Evolutionary conservation across 2,797 vertebrate species (phyloP), one percentile per base, ranked within the genome.

Genomic region (Acipenser ruthenus): DNA sequence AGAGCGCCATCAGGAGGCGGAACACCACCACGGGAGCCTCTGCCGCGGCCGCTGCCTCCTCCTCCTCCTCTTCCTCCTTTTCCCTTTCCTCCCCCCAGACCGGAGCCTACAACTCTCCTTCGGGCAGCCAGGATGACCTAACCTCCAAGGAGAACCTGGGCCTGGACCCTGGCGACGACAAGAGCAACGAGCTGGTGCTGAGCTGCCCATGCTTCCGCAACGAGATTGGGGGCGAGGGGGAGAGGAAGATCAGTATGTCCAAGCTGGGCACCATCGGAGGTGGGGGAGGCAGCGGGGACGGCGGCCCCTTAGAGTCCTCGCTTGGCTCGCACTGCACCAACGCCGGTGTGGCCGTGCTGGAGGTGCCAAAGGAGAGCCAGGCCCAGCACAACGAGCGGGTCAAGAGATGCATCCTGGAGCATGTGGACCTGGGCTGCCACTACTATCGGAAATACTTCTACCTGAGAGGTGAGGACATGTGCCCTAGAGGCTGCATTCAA

Each of bases 151-250:
- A 95, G 72, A 94, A 86, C 78, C 92, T 93, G 12, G 73, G 90
- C 69, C 84, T 93, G 81, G 95, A 97, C 82, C 93, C 96, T 11
- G 86, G 88, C 2, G 94, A 97, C 0, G 93, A 96, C 74, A 95
- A 94, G 80, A 93, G 94, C 89, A 96, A 94, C 10, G 94, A 97
- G 66, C 91, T 99, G 68, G 90, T 99, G 49, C 85, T 95, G 75
- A 94, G 92, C 69, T 99, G 96, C 74, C 95, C 94, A 1, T 99
- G 96, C 76, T 99, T 99, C 80, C 92, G 95, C 75, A 99, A 97
- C 48, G 96, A 99, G 83, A 95, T 95, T 3, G 95, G 94, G 87
- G 87, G 92, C 1, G 94, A 97, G 75, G 92, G 0, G 0, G 90
- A 95, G 75, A 90, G 89, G 72, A 88, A 90, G 64, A 83, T 94